Evolutionary conservation across 2,113 vertebrate species (phyloP), one percentile per base, ranked within the genome.

Genomic region (Macrotis lagotis): DNA sequence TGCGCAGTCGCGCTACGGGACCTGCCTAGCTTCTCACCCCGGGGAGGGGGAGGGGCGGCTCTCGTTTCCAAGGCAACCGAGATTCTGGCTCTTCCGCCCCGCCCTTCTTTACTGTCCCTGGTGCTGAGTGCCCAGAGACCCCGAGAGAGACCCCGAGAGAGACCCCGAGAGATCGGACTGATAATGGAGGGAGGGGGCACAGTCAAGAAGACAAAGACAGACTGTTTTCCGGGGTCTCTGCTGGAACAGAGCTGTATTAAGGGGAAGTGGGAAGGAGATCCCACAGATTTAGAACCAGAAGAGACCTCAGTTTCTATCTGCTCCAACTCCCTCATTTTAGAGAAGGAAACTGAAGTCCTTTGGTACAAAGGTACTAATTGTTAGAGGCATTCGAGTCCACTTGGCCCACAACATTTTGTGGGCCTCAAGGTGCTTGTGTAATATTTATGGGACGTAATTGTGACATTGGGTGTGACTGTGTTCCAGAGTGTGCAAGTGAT

Each of bases 21-120:
- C 50, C 8, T 26, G 16, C 16, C 4, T 48, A 49, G 24, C 48
- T 59, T 37, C 12, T 31, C 31, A 31, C 3, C 55, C 53, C 9
- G 4, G 48, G 26, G 48, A 14, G 52, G 52, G 16, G 25, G 90
- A 25, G 88, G 22, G 88, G 48, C 26, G 47, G 25, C 89, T 50
- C 9, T 48, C 5, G 48, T 48, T 48, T 90, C 89, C 25, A 49
- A 90, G 89, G 47, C 48, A 83, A 83, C n/a, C n/a, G 66, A 83
- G 66, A 83, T 83, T 83, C 66, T 83, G 66, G n/a, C 66, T 83
- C 66, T 83, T 83, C 66, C 89, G 51, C 59, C 94, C 52, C 93
- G 55, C 88, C 89, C 50, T 26, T 88, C 49, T 91, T 90, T 49
- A 47, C 48, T 96, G 96, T 97, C 97, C 97, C 96, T 91, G 66